Base-by-base conservation (phyloP, 2,113 vertebrate species). In the Erinaceus europaeus region DNA sequence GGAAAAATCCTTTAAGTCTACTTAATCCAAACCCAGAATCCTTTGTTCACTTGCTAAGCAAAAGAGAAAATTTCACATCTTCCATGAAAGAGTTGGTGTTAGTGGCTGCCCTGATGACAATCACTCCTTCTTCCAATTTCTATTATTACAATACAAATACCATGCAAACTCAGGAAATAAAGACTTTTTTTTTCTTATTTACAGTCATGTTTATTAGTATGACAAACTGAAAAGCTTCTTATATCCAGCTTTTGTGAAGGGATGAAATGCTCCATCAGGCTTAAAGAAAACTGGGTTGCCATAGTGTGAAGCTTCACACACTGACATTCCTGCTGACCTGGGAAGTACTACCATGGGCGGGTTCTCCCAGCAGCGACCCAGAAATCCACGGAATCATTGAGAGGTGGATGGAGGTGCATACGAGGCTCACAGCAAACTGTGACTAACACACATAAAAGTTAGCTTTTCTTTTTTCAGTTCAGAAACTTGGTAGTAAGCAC, bases 141-240 rank as follows among this genome's bases (percentile, higher is more conserved):
- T 17, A 46, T 50, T 29, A n/a, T 27, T 29, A 57, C 8, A 67
- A 71, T 34, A 44, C 36, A 78, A 91, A 83, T 52, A 38, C 42
- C 7, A 18, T 52, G 57, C 59, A 71, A 20, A 29, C 50, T 64
- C 42, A n/a, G 48, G 38, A 87, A 93, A 74, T 78, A 65, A 82
- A 88, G 53, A 61, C 68, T 25, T 21, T 38, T 11, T 3, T 34
- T 14, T 15, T 90, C 42, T 83, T 77, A 87, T 67, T 89, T 74
- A 48, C 82, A 59, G 72, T 27, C 59, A 61, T 52, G 59, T 91
- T 94, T 88, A 91, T 80, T 71, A 81, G 86, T 80, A 69, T 90
- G 69, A 89, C 88, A 89, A 72, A 82, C 4, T 46, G 38, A 34
- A 90, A 81, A 71, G 42, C 14, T 42, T 68, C 42, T 46, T 44